Evolutionary conservation across 2,888 invertebrate species (phyloP).

Genomic region (Clivina fossor): DNA sequence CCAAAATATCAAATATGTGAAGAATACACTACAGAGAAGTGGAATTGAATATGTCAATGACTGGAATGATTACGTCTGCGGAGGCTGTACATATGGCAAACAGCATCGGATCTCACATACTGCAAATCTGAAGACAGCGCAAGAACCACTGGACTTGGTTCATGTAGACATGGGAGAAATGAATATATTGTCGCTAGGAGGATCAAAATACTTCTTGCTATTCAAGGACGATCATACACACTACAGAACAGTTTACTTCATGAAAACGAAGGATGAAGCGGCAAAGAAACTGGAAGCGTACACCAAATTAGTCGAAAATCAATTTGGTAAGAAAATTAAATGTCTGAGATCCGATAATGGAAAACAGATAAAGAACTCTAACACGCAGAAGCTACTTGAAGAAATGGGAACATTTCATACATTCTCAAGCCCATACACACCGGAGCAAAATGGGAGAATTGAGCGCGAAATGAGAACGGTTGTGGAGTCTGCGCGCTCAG

Average conservation of each 20-base stretch:
- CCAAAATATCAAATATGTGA: neutral
- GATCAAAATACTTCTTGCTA: constrained; percentile 43
- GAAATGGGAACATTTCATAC: constrained; percentile 10
- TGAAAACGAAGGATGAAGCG: constrained; percentile 43
- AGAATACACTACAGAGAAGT: constrained; percentile 19
- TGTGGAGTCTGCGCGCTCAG: constrained; percentile 4
- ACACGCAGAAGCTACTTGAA: constrained; percentile 6
- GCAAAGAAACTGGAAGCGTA: constrained; percentile 38
- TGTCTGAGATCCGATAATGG: constrained; percentile 31
- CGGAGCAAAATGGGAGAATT: constrained; percentile 10
- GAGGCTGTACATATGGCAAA: constrained; percentile 17
- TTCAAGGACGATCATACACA: constrained; percentile 42
- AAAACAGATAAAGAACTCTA: constrained; percentile 12
- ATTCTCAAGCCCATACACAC: constrained; percentile 5
- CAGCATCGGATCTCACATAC: constrained; percentile 38
- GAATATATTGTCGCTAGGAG: constrained; percentile 41
- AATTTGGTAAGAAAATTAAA: constrained; percentile 41
- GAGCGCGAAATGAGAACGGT: constrained; percentile 8
- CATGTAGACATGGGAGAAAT: constrained; percentile 44
- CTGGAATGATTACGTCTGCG: constrained; percentile 35
- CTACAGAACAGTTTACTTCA: constrained; percentile 43
- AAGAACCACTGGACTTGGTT: constrained; percentile 39
- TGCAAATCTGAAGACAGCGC: constrained; percentile 39
- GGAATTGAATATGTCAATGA: constrained; percentile 30
- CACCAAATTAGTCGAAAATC: constrained; percentile 42